These are phyloP conservation scores for Notamacropus eugenii DNA, from an alignment of 2,797 vertebrate genomes.

Conservation along the genomic window DNA sequence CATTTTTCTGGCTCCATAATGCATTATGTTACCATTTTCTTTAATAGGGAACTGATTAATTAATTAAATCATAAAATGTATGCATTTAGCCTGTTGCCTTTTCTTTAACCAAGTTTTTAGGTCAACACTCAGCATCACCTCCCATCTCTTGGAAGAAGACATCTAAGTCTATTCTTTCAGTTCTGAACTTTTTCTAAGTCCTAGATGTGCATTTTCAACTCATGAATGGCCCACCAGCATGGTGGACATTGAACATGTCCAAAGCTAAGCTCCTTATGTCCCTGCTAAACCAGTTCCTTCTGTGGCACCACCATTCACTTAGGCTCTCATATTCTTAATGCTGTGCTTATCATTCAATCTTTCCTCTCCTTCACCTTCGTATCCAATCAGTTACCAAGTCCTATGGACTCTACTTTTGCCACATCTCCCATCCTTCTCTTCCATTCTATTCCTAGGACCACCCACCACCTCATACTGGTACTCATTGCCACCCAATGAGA, in stretches of 20 bases:
- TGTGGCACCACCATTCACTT: neutral
- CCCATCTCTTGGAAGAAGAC: neutral
- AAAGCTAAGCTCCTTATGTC: neutral
- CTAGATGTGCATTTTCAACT: neutral
- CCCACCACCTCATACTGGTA: neutral
- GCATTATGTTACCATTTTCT: no score
- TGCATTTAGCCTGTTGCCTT: no score
- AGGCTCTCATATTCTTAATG: neutral
- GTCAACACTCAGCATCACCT: neutral
- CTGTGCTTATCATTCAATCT: neutral
- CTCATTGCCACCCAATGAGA: neutral
- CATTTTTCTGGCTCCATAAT: no score
- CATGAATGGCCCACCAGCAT: neutral
- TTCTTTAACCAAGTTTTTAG: no score
- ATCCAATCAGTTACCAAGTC: neutral
- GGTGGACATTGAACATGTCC: neutral
- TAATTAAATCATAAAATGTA: no score
- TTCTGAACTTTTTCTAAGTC: neutral
- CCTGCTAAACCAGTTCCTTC: neutral
- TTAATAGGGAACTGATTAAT: no score
- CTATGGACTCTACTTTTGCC: neutral
- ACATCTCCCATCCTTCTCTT: neutral
- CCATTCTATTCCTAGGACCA: neutral
- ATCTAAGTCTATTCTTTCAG: neutral
- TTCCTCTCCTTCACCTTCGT: neutral